Evolutionary conservation across 2,888 invertebrate genomes (phyloP).

Genomic region (Aproaerema taeniolella): DNA sequence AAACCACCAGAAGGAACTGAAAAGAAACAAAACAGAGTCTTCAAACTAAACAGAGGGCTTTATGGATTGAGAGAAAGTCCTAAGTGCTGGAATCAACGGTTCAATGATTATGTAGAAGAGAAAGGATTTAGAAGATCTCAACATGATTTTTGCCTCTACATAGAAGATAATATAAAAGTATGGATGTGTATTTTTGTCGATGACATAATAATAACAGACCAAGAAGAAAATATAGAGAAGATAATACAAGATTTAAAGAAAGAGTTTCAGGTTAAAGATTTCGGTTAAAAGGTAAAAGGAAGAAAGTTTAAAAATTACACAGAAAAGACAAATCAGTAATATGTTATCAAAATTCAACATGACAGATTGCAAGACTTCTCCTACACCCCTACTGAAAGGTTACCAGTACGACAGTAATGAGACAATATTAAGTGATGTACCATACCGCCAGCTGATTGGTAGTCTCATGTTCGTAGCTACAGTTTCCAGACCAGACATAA

Average conservation of each 20-base stretch:
- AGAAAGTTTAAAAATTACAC: conserved; percentile 9
- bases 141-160: conserved; percentile 12
- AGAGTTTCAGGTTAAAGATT: conserved; percentile 13
- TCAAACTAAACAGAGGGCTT: conserved; percentile 13
- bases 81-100: conserved; percentile 15
- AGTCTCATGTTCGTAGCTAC: conserved; percentile 10
- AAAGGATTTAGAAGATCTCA: conserved; percentile 9
- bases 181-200: conserved; percentile 12
- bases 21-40: conserved; percentile 10
- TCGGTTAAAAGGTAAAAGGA: conserved; percentile 9
- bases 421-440: conserved; percentile 1
- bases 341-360: conserved; percentile 14
- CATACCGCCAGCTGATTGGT: conserved; percentile 10
- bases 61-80: conserved; percentile 17
- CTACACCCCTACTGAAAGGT: conserved; percentile 5
- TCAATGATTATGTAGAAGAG: conserved; percentile 6
- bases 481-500: conserved; percentile 5
- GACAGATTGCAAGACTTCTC: conserved; percentile 8
- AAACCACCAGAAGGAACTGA: conserved; percentile 13
- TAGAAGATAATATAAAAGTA: conserved; percentile 1
- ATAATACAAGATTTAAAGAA: conserved; percentile 4
- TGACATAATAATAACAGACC: too few species aligned
- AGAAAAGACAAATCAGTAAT: too few species aligned
- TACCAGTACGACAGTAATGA: neutral
- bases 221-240: conserved; percentile 4